Percentiles rank a stretch among this genome's conserved stretches.
Evolutionary conservation across 2,888 invertebrate species (phyloP).

Genomic region (Sarcophaga carnaria): DNA sequence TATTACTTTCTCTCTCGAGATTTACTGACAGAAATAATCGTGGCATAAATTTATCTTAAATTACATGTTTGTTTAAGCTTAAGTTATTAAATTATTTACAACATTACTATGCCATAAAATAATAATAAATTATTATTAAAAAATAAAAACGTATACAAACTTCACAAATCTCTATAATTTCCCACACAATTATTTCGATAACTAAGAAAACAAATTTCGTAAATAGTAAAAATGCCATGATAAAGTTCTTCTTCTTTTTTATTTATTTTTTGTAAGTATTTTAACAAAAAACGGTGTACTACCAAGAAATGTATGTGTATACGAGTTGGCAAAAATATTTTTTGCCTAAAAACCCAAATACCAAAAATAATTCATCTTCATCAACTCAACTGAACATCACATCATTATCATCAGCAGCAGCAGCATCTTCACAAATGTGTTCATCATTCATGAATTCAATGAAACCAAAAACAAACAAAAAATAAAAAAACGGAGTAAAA

Average conservation of each 20-base stretch:
- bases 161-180: constrained; percentile 6
- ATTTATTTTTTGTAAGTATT: no score
- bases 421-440: constrained; percentile 9
- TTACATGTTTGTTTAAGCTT: no score
- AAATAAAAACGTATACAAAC: constrained; percentile 10
- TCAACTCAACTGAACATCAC: neutral
- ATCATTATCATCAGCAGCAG: neutral
- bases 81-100: neutral
- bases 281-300: neutral
- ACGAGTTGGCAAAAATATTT: constrained; percentile 25
- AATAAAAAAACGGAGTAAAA: neutral
- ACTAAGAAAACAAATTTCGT: neutral
- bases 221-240: neutral
- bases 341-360: constrained; percentile 63
- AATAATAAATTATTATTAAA: no score
- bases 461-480: neutral
- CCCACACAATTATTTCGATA: constrained; percentile 16
- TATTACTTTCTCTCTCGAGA: no score
- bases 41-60: no score
- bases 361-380: constrained; percentile 44
- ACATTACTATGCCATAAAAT: neutral
- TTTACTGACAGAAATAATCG: no score
- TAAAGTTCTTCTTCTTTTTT: constrained; percentile 1
- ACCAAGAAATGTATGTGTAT: neutral
- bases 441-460: constrained; percentile 42